Percentiles rank a stretch among this genome's conserved stretches.
phyloP scores from a whole-genome alignment of 2,888 invertebrate genomes.

The Actias luna region DNA sequence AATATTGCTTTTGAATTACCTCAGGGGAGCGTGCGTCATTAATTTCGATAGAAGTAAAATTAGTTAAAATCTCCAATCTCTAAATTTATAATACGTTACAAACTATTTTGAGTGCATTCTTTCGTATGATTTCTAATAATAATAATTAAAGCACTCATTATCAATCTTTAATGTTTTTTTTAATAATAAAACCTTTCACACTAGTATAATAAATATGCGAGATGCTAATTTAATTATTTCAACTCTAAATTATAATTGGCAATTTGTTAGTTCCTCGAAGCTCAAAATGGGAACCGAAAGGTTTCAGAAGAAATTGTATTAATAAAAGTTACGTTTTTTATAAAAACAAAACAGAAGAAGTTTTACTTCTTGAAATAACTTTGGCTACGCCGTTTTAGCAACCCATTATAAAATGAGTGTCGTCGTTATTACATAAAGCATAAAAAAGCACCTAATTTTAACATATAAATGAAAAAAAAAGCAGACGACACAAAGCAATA shows the following conservation, averaged over 20 bases:
- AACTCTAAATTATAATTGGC: slow-evolving; percentile 66
- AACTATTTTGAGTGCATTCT: slow-evolving; percentile 73
- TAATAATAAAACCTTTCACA: slow-evolving; percentile 57
- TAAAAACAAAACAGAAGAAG: slow-evolving; percentile 55
- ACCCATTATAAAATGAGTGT: slow-evolving; percentile 56
- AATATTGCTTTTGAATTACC: slow-evolving; percentile 81
- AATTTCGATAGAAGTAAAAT: slow-evolving; percentile 69
- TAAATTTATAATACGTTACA: slow-evolving; percentile 67
- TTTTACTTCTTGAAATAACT: slow-evolving; percentile 75
- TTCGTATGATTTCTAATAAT: slow-evolving; percentile 66
- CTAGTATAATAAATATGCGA: slow-evolving; percentile 66
- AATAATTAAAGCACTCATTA: slow-evolving; percentile 75
- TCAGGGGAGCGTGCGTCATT: slow-evolving; percentile 77
- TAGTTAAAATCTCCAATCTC: slow-evolving; percentile 76
- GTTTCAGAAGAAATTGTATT: slow-evolving; percentile 15
- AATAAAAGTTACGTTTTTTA: slow-evolving; percentile 28
- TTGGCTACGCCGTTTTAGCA: slow-evolving; percentile 77
- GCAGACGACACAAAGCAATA: slow-evolving; percentile 46
- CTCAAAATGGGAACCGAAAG: slow-evolving; percentile 45
- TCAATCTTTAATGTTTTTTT: slow-evolving; percentile 65
- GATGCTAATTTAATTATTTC: slow-evolving; percentile 69
- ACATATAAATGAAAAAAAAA: slow-evolving; percentile 51
- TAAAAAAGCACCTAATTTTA: slow-evolving; percentile 74
- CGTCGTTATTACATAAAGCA: slow-evolving; percentile 61
- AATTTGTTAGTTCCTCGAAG: slow-evolving; percentile 36